These are phyloP conservation scores for Platycheirus rosarum DNA, from an alignment of 2,888 invertebrate species.

Conservation along the genomic window DNA sequence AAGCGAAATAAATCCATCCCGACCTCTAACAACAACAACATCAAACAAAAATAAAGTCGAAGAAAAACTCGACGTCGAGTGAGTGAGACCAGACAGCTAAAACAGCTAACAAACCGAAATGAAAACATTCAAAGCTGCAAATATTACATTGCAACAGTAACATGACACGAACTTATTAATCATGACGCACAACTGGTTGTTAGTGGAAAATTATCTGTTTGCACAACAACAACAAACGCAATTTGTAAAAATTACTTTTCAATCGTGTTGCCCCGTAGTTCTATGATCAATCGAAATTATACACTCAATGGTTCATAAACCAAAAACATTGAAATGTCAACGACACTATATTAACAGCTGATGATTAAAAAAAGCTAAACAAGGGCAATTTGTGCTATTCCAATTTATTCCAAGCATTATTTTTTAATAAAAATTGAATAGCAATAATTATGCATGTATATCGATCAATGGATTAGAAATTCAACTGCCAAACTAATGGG, in stretches of 20 bases:
- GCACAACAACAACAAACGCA: no score
- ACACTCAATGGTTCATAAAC: neutral
- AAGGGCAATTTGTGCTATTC: constrained; percentile 6
- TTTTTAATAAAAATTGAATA: constrained; percentile 42
- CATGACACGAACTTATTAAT: neutral
- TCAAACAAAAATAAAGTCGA: no score
- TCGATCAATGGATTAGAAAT: constrained; percentile 1
- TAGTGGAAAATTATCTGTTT: no score
- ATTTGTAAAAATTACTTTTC: neutral
- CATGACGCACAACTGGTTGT: neutral
- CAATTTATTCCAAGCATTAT: constrained; percentile 26
- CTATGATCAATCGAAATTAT: constrained; percentile 30
- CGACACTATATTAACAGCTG: neutral
- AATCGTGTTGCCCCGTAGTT: neutral
- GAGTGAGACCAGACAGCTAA: no score
- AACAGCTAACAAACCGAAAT: neutral
- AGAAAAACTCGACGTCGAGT: no score
- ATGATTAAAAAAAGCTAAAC: constrained; percentile 31
- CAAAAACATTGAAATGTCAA: constrained; percentile 2
- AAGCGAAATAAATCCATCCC: neutral
- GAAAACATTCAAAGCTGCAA: neutral
- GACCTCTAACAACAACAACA: neutral
- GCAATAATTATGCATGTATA: constrained; percentile 16
- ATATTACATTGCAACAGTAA: neutral
- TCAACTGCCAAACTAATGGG: neutral